Evolutionary conservation across 2,797 vertebrate genomes (phyloP).

Genomic region (Peromyscus melanophrys): DNA sequence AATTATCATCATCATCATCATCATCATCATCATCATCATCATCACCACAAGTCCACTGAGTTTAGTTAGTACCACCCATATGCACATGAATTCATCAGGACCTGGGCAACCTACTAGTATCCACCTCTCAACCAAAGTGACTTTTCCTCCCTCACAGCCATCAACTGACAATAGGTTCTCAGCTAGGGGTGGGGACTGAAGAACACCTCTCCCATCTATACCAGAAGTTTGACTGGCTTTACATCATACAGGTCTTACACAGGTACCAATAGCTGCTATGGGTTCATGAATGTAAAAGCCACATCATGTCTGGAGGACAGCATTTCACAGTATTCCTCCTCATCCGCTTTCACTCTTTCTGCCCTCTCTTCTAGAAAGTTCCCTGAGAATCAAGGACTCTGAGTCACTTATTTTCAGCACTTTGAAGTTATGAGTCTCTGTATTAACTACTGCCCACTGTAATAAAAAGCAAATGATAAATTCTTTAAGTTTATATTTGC

Average conservation of each 20-base stretch:
- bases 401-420: background rate
- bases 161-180: background rate
- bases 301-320: background rate
- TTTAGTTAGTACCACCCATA: background rate
- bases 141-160: background rate
- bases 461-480: background rate
- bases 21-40: too few relatives aligned
- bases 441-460: background rate
- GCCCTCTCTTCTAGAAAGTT: background rate
- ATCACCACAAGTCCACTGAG: too few relatives aligned
- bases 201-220: background rate
- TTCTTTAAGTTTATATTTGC: background rate
- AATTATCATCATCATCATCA: background rate
- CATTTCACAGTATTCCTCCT: background rate
- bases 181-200: background rate
- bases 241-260: background rate
- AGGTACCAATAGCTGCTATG: background rate
- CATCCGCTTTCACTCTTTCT: background rate
- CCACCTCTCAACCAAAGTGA: background rate
- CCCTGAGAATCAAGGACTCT: background rate
- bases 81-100: background rate
- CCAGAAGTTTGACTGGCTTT: background rate
- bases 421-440: background rate
- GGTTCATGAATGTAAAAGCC: too few relatives aligned
- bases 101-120: background rate